Base-by-base conservation (phyloP, 1,140 invertebrate species). In the Amphibalanus amphitrite region DNA sequence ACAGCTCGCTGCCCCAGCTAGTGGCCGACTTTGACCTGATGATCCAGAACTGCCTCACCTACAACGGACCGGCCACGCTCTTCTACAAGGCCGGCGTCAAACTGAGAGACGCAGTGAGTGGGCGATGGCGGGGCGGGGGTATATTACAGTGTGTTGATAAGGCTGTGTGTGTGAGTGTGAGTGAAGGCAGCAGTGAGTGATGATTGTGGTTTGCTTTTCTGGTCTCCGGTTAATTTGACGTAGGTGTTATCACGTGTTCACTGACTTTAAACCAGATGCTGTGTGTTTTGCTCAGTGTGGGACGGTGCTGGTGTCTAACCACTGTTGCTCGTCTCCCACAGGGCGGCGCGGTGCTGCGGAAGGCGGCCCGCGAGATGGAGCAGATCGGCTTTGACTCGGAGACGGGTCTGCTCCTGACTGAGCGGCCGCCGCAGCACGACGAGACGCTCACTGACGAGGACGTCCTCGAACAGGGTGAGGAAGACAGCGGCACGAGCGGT, bases 21-120 rank as follows among this genome's bases (percentile, higher is more conserved):
- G 90, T 95, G 78, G 81, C 81, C 0, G 96, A 98, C 82, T 97
- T 98, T 78, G 87, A 90, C 76, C 82, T 97, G 0, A 97, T 98
- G 88, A 91, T 97, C 33, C 87, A 87, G 71, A 98, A 98, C 79
- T 98, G 95, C 79, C 83, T 95, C 72, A 90, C 88, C 0, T 98
- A 98, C 78, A 97, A 98, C 82, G 89, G 91, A 71, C 94, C 93
- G 79, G 93, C 95, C 76, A 97, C 94, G 0, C 79, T 85, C 20
- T 87, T 87, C 78, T 89, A 89, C 80, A 59, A 59, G 47, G 47
- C 47, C 47, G 72, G 72, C 28, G 71, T 76, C 30, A 76, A 76
- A 59, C 64, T 77, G 29, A 67, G 73, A 26, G 76, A 77, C 64
- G 72, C 74, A 17, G 76, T 75, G 29, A 74, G 70, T 68, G 47